Evolutionary conservation across 2,797 vertebrate genomes (phyloP).

Genomic region (Myotis daubentonii): DNA sequence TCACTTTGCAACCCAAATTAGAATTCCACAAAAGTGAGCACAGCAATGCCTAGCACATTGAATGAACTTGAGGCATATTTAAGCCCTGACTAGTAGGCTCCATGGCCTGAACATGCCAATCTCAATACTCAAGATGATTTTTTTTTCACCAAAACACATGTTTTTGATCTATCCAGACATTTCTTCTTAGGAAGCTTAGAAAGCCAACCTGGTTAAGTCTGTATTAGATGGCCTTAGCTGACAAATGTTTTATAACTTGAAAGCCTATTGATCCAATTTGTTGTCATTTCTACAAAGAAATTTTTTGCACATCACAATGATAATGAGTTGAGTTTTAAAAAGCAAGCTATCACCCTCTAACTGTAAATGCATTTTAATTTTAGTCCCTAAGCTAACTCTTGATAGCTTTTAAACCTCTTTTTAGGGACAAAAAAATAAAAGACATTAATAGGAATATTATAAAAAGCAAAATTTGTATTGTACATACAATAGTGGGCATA

Average conservation of each 20-base stretch:
- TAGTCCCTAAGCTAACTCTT: not conserved
- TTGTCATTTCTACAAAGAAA: not conserved
- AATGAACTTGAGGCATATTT: not conserved
- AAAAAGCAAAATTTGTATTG: not conserved
- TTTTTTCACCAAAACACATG: not conserved
- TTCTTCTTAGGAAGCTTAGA: constrained; percentile 40
- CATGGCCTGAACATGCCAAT: constrained; percentile 6
- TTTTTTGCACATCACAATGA: not conserved
- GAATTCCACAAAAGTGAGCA: constrained; percentile 46
- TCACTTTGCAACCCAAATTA: constrained; percentile 1
- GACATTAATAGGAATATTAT: not conserved
- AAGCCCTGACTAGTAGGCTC: not conserved
- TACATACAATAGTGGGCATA: not conserved
- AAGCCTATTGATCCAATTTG: not conserved
- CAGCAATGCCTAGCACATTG: not conserved
- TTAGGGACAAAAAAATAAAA: not conserved
- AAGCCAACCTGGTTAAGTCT: not conserved
- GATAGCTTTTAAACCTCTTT: not conserved
- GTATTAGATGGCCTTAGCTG: not conserved
- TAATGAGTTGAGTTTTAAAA: not conserved
- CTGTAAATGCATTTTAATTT: not conserved
- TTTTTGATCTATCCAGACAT: constrained; percentile 38
- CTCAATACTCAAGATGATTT: not conserved
- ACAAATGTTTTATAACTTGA: constrained; percentile 41
- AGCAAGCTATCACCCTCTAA: not conserved